Evolutionary conservation across 2,797 vertebrate genomes (phyloP).

Genomic region (Enteromius viviparus): DNA sequence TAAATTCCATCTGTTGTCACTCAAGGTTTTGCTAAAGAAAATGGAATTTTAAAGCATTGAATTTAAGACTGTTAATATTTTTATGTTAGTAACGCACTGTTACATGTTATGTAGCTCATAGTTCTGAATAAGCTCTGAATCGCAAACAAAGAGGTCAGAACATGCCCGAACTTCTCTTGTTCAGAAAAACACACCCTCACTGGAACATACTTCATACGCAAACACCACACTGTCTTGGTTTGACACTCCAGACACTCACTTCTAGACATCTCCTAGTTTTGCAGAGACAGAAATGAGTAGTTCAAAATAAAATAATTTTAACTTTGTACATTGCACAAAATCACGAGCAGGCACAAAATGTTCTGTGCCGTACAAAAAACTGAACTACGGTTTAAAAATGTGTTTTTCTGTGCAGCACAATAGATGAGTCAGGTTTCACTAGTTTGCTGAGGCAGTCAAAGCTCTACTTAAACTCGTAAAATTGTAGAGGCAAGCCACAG

Average conservation of each 20-base stretch:
- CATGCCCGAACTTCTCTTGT: background rate
- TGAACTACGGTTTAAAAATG: background rate
- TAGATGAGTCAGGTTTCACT: background rate
- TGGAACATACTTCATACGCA: conserved; percentile 9
- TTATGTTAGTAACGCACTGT: background rate
- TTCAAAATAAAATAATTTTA: background rate
- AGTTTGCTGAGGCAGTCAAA: conserved; percentile 17
- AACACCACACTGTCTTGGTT: conserved; percentile 12
- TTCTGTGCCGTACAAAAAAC: background rate
- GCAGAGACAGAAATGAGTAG: background rate
- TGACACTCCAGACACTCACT: conserved; percentile 17
- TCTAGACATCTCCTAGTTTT: background rate
- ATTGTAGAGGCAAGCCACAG: background rate
- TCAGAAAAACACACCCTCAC: background rate
- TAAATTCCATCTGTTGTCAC: conserved; percentile 58
- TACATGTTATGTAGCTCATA: background rate
- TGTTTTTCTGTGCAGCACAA: background rate
- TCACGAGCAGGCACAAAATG: background rate
- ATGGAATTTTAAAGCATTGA: no score
- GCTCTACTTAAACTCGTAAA: background rate
- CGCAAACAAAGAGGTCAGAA: background rate
- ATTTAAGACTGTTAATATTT: no score
- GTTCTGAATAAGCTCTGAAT: conserved; percentile 26
- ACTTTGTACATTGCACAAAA: background rate
- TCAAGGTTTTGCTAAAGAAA: conserved; percentile 35